Base-by-base conservation (phyloP, 2,797 vertebrate species). In the Holocentrus rufus region DNA sequence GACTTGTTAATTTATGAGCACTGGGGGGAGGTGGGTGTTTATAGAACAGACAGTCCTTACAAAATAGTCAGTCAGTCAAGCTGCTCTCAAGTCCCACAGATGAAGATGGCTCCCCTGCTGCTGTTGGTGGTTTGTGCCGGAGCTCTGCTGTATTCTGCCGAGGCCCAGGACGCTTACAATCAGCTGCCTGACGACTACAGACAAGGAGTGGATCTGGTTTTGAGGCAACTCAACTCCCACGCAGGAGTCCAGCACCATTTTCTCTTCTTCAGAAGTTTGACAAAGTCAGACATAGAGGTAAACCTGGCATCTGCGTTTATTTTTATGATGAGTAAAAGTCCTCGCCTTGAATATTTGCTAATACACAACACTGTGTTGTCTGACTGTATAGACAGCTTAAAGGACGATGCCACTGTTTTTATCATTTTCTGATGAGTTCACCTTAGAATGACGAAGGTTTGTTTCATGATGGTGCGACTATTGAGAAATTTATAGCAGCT, bases 141-240 rank as follows among this genome's bases (percentile, higher is more conserved):
- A 59, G 79, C 80, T 15, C 34, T 84, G 34, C 47, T 92, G 67
- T 66, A 1, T 60, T 59, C 56, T 0, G 76, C 66, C 0, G 31
- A 74, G 17, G 90, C 90, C 5, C 91, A 91, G 49, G 74, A 84
- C 4, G 14, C 71, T 10, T 90, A 91, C 0, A 4, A 36, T 5
- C 69, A 72, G 1, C 90, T 94, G 23, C 2, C 89, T 0, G 85
- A 69, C 0, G 4, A 11, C 50, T 86, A 90, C 81, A 91, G 30
- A 82, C 73, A 54, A 22, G 93, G 93, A 76, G 92, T 94, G 5
- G 87, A 92, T 23, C 78, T 94, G 44, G 82, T 85, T 0, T n/a
- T 92, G 7, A 27, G 76, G 47, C 77, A 92, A 1, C 80, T 94
- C 2, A 56, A 64, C 65, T 57, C 73, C 1, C 89, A 92, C 15